Base-by-base conservation (phyloP, 23 tunicate genomes). In the Clavelina lepadiformis region DNA sequence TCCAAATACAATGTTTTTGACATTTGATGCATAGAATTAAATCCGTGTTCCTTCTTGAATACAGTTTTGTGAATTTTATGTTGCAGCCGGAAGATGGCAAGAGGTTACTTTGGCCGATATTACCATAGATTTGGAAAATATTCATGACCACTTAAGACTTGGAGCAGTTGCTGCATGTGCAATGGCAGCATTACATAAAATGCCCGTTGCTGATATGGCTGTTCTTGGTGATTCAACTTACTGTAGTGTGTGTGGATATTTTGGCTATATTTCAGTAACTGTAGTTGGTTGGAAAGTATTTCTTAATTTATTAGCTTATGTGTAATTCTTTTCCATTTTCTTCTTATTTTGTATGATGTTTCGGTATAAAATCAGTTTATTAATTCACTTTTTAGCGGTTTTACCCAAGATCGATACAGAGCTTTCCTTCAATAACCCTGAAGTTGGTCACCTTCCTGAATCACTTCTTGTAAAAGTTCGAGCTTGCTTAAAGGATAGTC, bases 131-230 rank as follows among this genome's bases (percentile, higher is more conserved):
- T 60, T 87, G 81, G 80, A 87, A 35, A 79, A 74, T 63, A 62
- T 87, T 18, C 96, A 87, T 44, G 82, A 69, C 35, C 80, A 74
- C 31, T 36, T 79, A 7, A 75, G 96, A 21, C 72, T 87, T 31
- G 96, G 82, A 3, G 86, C 96, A 28, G 82, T 87, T 22, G 87
- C 96, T 27, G 96, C 82, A 18, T 87, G 96, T 60, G 76, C 96
- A 1, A 68, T 79, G 82, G 96, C 96, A 30, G 72, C 96, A 0
- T 58, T 87, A 47, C 86, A 87, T 45, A 86, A 71, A 44, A 72
- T 71, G 64, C 95, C 95, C 22, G 82, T 86, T 1, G 82, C 74
- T 46, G 95, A 86, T 57, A 7, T 86, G 8, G 56, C 84, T 27
- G 68, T 67, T 15, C 69, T 82, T 3, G 75, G 84, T 78, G 31